Conservation (phyloP, 2,888 invertebrate genomes). For the Troides oblongomaculatus region DNA sequence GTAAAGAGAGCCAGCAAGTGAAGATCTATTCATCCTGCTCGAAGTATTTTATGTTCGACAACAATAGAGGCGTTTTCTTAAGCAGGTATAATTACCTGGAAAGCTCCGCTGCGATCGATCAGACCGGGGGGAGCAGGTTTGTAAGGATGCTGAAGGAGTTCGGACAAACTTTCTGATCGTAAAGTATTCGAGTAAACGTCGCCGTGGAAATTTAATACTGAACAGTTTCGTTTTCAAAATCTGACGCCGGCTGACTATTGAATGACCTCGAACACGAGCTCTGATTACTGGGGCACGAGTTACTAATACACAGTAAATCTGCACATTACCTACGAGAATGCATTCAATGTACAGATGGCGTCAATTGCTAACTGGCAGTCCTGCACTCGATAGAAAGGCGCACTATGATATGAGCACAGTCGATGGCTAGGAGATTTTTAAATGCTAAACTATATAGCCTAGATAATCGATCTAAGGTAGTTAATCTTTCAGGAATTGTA, state of each 20-base stretch:
- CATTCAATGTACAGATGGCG: too few relatives aligned
- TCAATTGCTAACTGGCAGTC: too few relatives aligned
- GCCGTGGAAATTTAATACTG: constrained; percentile 4
- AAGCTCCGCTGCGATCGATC: constrained; percentile 14
- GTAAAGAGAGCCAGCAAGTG: constrained; percentile 1
- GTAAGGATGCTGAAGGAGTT: background rate
- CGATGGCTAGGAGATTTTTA: too few relatives aligned
- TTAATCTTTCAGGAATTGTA: too few relatives aligned
- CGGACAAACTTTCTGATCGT: background rate
- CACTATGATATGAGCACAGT: too few relatives aligned
- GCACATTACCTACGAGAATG: too few relatives aligned
- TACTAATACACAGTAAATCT: too few relatives aligned
- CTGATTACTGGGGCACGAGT: too few relatives aligned
- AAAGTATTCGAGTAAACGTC: constrained; percentile 5
- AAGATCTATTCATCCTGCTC: background rate
- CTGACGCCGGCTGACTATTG: background rate
- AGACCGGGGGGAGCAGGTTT: background rate
- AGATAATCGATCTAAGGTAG: too few relatives aligned
- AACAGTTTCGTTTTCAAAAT: constrained; percentile 3
- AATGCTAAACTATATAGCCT: too few relatives aligned
- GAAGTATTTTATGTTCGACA: constrained; percentile 4
- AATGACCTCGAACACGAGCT: background rate
- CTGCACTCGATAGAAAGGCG: too few relatives aligned
- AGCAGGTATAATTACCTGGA: constrained; percentile 18
- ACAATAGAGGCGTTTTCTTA: constrained; percentile 3